A percentile compares a stretch with the other conserved stretches of the same genome.
Evolutionary conservation across 2,797 vertebrate genomes (phyloP).

Genomic region (Squalus acanthias): DNA sequence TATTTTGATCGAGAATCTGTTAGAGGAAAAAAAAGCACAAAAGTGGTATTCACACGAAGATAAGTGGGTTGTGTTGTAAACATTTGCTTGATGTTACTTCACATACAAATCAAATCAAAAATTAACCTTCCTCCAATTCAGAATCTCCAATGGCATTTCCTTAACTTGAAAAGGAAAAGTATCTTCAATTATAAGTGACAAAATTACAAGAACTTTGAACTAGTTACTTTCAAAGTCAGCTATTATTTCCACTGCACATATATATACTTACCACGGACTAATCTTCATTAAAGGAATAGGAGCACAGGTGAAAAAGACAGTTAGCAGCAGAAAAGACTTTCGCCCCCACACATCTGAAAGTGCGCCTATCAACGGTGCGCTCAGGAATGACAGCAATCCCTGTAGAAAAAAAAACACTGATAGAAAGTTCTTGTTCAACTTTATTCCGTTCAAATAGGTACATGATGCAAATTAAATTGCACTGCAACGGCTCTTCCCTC

Average conservation of each 20-base stretch:
- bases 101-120: not conserved
- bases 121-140: not conserved
- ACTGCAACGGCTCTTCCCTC: not conserved
- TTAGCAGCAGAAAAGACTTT: conserved; percentile 78
- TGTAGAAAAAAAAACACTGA: conserved; percentile 43
- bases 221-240: not conserved
- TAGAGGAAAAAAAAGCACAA: not conserved
- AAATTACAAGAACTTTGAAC: not conserved
- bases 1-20: not conserved
- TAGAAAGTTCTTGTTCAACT: conserved; percentile 20
- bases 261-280: conserved; percentile 69
- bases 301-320: conserved; percentile 79
- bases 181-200: not conserved
- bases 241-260: not conserved
- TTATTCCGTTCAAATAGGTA: conserved; percentile 9
- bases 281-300: conserved; percentile 82
- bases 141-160: not conserved
- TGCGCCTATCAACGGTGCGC: conserved; percentile 76
- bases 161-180: not conserved
- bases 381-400: conserved; percentile 76
- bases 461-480: not conserved
- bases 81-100: not conserved
- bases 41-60: not conserved
- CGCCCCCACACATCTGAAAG: conserved; percentile 80
- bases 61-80: not conserved